These are phyloP conservation scores for Alloscopus bannaensis DNA, from an alignment of 2,888 invertebrate species.

Conservation along the genomic window DNA sequence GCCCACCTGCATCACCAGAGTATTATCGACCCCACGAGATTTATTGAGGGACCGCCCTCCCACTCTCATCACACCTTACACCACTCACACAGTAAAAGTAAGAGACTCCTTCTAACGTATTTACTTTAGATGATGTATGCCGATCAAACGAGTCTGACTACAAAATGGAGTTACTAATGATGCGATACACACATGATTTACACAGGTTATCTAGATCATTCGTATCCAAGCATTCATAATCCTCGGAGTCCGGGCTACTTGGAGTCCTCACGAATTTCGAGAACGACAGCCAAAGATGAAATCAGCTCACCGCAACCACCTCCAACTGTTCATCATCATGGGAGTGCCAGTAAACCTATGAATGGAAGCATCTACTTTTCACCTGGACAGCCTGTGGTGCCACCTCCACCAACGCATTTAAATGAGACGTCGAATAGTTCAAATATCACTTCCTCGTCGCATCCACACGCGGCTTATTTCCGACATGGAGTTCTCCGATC, in stretches of 20 bases:
- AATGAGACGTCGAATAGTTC: slow-evolving; percentile 69
- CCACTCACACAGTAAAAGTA: slow-evolving; percentile 71
- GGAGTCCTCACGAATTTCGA: slow-evolving; percentile 71
- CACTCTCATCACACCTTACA: slow-evolving; percentile 65
- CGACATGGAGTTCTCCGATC: slow-evolving; percentile 72
- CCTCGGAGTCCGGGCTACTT: slow-evolving; percentile 68
- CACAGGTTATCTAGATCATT: slow-evolving; percentile 71
- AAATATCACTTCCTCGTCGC: slow-evolving; percentile 67
- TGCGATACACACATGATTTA: too few relatives aligned
- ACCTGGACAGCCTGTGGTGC: slow-evolving; percentile 64
- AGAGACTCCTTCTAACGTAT: slow-evolving; percentile 22
- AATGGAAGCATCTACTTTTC: slow-evolving; percentile 73
- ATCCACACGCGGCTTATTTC: slow-evolving; percentile 66
- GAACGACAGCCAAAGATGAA: slow-evolving; percentile 65
- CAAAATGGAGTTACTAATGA: too few relatives aligned
- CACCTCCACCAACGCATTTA: slow-evolving; percentile 67
- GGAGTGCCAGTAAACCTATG: slow-evolving; percentile 64
- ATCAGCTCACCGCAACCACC: slow-evolving; percentile 57
- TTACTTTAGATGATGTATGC: too few relatives aligned
- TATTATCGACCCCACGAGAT: slow-evolving; percentile 71
- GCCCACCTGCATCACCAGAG: slow-evolving; percentile 67
- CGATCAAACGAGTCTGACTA: neutral
- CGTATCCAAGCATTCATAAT: slow-evolving; percentile 71
- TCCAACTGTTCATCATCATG: slow-evolving; percentile 50
- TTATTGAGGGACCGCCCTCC: slow-evolving; percentile 71